Evolutionary conservation across 30 jellyfish, hydroid and myxozoan genomes (phyloP).

Genomic region (Hydractinia echinata): DNA sequence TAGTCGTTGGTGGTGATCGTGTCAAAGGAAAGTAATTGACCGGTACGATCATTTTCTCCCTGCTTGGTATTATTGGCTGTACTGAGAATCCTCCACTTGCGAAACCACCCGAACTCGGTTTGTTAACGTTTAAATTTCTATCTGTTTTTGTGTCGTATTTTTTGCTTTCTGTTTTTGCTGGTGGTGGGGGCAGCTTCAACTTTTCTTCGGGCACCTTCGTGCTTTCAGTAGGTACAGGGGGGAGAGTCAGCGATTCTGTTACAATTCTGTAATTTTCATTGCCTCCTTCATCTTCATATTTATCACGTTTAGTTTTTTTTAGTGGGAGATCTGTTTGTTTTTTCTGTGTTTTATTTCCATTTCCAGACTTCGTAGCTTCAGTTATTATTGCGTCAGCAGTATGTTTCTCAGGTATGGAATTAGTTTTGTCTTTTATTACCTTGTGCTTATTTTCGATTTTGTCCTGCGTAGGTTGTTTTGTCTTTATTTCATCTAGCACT

Average conservation of each 20-base stretch:
- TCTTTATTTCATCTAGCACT: neutral
- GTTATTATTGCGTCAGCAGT: neutral
- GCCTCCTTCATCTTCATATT: neutral
- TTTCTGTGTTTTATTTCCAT: neutral
- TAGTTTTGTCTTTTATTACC: no score
- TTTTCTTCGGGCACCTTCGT: neutral
- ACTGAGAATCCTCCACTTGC: no score
- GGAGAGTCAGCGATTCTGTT: neutral
- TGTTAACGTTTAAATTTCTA: no score
- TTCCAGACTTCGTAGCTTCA: neutral
- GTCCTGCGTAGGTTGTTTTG: neutral
- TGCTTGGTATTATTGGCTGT: neutral
- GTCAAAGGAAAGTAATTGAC: constrained; percentile 12
- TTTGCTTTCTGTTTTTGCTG: neutral
- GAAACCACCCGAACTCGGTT: no score
- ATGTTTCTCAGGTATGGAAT: neutral
- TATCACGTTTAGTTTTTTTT: neutral
- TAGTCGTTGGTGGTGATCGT: neutral
- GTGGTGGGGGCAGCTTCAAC: neutral
- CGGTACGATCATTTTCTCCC: neutral
- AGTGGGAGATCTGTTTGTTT: neutral
- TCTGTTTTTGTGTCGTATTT: no score
- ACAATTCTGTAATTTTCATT: neutral
- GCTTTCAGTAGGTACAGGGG: neutral
- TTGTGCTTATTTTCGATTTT: neutral